Percentiles rank a stretch among this genome's conserved stretches.
These are phyloP conservation scores for Tribolium castaneum DNA, from an alignment of 1,140 invertebrate species.

Conservation along the genomic window DNA sequence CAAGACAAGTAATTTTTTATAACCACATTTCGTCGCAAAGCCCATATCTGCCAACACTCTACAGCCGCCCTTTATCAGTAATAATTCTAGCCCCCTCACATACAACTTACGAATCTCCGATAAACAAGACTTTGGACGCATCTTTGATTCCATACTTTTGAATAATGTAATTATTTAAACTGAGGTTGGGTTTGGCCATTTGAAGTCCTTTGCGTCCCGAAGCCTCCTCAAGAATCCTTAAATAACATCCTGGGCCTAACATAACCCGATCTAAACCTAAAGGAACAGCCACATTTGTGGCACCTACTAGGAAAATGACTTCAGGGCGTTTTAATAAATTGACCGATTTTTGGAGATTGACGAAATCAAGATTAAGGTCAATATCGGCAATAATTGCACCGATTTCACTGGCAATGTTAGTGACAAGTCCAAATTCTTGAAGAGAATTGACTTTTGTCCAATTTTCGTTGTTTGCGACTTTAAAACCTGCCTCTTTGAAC, in stretches of 20 bases:
- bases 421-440: not conserved
- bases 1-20: constrained; percentile 57
- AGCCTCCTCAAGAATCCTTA: constrained; percentile 45
- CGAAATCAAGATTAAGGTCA: constrained; percentile 50
- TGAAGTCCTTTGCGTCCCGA: constrained; percentile 44
- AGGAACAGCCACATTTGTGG: constrained; percentile 41
- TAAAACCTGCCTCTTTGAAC: constrained; percentile 51
- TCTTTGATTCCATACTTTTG: constrained; percentile 46
- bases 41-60: constrained; percentile 58
- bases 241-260: constrained; percentile 50
- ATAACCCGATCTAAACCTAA: not conserved
- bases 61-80: constrained; percentile 28
- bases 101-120: constrained; percentile 57
- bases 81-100: not conserved
- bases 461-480: constrained; percentile 33
- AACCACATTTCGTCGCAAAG: constrained; percentile 54
- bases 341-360: constrained; percentile 50
- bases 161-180: constrained; percentile 49
- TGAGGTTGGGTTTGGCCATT: constrained; percentile 54
- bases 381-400: constrained; percentile 56
- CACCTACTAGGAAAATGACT: constrained; percentile 53
- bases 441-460: not conserved
- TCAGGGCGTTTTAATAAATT: constrained; percentile 51
- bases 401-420: constrained; percentile 45
- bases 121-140: constrained; percentile 48